phyloP scores from a whole-genome alignment of 1,140 invertebrate species.

The Drosophila pallidifrons region DNA sequence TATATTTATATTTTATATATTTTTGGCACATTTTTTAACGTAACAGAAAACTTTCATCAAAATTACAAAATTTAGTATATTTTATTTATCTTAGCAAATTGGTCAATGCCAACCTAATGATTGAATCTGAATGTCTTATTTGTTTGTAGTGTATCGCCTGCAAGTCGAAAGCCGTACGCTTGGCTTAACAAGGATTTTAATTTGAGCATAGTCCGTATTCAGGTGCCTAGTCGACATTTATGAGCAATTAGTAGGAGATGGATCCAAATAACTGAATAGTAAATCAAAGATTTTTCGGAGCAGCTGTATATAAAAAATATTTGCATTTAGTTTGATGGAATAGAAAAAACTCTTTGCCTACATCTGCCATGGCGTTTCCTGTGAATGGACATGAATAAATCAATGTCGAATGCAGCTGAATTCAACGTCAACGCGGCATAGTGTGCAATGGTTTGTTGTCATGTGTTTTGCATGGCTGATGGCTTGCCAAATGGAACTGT shows the following conservation, averaged over 20 bases:
- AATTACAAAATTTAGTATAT: too few species aligned
- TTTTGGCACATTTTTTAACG: too few species aligned
- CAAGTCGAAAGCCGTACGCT: slow-evolving; percentile 1
- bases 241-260: slow-evolving; percentile 32
- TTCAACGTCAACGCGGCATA: slow-evolving; percentile 3
- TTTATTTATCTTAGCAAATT: too few species aligned
- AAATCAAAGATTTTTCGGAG: slow-evolving; percentile 19
- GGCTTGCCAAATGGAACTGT: slow-evolving; percentile 30
- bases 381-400: slow-evolving; percentile 43
- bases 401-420: slow-evolving; percentile 32
- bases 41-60: too few species aligned
- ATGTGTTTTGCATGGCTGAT: slow-evolving; percentile 47
- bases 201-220: slow-evolving; percentile 25
- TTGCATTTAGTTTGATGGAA: slow-evolving; percentile 4
- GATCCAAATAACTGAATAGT: slow-evolving; percentile 2
- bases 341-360: background rate
- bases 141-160: slow-evolving; percentile 10
- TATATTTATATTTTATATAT: too few species aligned
- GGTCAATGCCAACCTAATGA: too few species aligned
- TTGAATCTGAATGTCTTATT: too few species aligned
- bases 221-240: slow-evolving; percentile 28
- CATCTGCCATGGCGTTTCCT: background rate
- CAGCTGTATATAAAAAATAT: slow-evolving; percentile 4
- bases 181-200: slow-evolving; percentile 31
- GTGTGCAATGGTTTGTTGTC: slow-evolving; percentile 26